Base-by-base conservation (phyloP, 2,888 invertebrate species). In the Xanthostigma xanthostigma region DNA sequence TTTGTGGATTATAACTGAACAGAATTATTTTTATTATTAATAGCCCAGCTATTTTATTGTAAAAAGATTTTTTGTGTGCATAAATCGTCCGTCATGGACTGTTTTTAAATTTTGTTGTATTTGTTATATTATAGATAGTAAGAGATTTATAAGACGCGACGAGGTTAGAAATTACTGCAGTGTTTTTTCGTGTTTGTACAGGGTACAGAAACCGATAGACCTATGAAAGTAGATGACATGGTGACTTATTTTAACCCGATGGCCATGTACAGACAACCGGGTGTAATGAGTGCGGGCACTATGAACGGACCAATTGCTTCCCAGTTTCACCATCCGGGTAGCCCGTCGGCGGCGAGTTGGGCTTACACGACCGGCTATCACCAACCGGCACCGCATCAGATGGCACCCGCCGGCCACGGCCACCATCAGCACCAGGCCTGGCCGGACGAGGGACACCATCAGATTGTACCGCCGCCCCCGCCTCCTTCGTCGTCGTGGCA, bases 171-270 rank as follows among this genome's bases (percentile, higher is more conserved):
- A 27, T 6, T 27, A n/a, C n/a, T n/a, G n/a, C n/a, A n/a, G 27
- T 27, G 27, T 27, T 27, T 27, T 27, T 27, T 27, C 27, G 3
- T 27, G 27, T 27, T 27, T 27, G 6, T 17, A 17, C 6, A 27
- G 27, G 27, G 5, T 27, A 27, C 27, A 27, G 27, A 27, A 27
- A 27, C 3, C 27, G 27, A 1, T 27, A 27, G 27, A 3, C 6
- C 27, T 27, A 27, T 27, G 27, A 27, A 27, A 27, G 27, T 27
- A 6, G 27, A 27, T 27, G 27, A 27, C 27, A 84, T 84, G 84
- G 82, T 84, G 69, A 81, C 81, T 56, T 84, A 84, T 66, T 84
- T 79, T 60, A 77, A 78, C 67, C 72, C 79, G 65, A 68, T 79
- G 61, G 73, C 78, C 65, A 75, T 79, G 70, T 81, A 81, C 67